Conservation (phyloP, 2,797 vertebrate species). For the Pipistrellus pipistrellus region DNA sequence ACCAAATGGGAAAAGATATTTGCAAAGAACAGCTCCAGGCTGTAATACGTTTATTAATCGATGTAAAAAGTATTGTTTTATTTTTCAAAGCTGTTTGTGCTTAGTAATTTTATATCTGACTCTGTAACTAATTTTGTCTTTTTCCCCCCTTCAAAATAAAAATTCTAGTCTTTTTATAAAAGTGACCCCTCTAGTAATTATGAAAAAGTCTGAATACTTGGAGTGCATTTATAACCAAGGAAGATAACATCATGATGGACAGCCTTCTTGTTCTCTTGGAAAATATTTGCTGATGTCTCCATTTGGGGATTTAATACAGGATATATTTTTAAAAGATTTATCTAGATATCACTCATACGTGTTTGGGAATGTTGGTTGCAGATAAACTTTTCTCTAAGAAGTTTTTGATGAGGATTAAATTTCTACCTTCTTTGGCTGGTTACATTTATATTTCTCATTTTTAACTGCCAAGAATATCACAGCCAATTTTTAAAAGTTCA, state of each 20-base stretch:
- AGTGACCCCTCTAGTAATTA: not conserved
- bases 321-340: not conserved
- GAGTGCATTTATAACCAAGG: not conserved
- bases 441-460: not conserved
- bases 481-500: slow-evolving; percentile 20
- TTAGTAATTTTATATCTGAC: slow-evolving; percentile 4
- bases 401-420: not conserved
- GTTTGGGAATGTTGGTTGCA: not conserved
- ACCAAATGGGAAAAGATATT: not conserved
- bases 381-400: not conserved
- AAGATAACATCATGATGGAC: not conserved
- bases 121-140: not conserved
- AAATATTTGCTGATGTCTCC: not conserved
- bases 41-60: not conserved
- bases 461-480: not conserved
- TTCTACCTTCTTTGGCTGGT: not conserved
- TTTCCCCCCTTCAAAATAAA: not conserved
- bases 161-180: not conserved
- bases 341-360: not conserved
- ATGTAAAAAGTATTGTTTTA: not conserved
- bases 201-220: not conserved
- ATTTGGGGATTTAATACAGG: not conserved
- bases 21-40: not conserved
- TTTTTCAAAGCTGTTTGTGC: not conserved
- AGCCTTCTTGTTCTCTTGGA: not conserved